Evolutionary conservation across 2,797 vertebrate species (phyloP).

Genomic region (Allochrocebus solatus): DNA sequence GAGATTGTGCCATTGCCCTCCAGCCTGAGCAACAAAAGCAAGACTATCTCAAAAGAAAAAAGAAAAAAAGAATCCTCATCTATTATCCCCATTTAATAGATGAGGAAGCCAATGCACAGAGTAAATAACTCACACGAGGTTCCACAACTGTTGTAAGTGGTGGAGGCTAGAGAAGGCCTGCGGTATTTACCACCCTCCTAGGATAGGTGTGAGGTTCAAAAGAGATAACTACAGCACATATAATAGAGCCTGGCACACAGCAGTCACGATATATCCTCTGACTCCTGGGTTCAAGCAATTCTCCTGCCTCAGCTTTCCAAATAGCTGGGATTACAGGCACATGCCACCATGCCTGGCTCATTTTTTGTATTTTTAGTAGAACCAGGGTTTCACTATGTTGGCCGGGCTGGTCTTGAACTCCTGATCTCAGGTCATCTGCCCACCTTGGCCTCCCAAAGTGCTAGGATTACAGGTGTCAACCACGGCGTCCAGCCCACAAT

Average conservation of each 20-base stretch:
- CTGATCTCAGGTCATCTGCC: too few species aligned
- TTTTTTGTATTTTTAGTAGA: too few species aligned
- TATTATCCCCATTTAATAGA: neutral
- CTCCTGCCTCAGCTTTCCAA: too few species aligned
- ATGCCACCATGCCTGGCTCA: too few species aligned
- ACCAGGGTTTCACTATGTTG: too few species aligned
- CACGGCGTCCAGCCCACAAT: neutral
- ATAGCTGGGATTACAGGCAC: too few species aligned
- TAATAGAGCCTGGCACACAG: neutral
- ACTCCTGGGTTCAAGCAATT: too few species aligned
- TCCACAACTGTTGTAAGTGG: neutral
- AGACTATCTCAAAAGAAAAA: too few species aligned
- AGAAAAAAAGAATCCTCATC: neutral
- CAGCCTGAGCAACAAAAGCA: too few species aligned
- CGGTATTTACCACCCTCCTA: neutral
- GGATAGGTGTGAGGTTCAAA: neutral
- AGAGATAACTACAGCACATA: neutral
- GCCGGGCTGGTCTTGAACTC: too few species aligned
- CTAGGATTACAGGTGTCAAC: neutral
- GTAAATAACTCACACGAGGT: neutral
- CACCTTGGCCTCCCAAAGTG: neutral
- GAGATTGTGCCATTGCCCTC: too few species aligned
- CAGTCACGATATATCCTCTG: neutral
- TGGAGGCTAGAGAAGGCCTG: neutral
- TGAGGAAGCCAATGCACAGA: neutral